Evolutionary conservation across 2,113 vertebrate species (phyloP), one percentile per base, ranked within the genome.

Genomic region (Carettochelys insculpta): DNA sequence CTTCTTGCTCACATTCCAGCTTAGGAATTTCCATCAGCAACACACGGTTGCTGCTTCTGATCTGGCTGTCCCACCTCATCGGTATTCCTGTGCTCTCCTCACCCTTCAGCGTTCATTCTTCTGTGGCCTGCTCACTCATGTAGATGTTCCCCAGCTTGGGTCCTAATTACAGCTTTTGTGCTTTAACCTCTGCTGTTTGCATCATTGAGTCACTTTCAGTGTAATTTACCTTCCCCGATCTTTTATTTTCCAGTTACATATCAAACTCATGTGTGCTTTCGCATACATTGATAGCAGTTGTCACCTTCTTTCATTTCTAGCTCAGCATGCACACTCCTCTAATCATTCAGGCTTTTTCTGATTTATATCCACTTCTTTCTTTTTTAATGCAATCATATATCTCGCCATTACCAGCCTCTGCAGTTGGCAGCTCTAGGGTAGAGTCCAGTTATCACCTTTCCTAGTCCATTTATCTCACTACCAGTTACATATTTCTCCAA

Each of bases 41-140:
- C 0, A 1, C 4, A 5, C 7, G 51, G 50, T 53, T 86, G n/a
- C 29, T 82, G 48, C 77, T 71, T 2, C 53, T 89, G 78, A 31
- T 4, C 47, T 45, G 47, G n/a, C 77, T 86, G 53, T 47, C 75
- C n/a, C 14, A 31, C 71, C 48, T 92, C 43, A 87, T 92, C 85
- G 89, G 7, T 84, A 80, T 88, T 94, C 89, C 82, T 58, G 52
- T 80, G 65, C 1, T 0, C 51, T 71, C 77, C 81, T 53, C 82
- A 82, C 85, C 52, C 58, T 80, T 71, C 80, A 65, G 52, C 2
- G 0, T 17, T 58, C 43, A 51, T 13, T 22, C 19, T 27, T 52
- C 12, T 90, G 77, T 43, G 87, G 41, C 85, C 81, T 1, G 2
- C 77, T 83, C 25, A 84, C 82, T 85, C n/a, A 4, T 58, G 25